Evolutionary conservation across 1,140 invertebrate genomes (phyloP).

Genomic region (Drosophila erecta): DNA sequence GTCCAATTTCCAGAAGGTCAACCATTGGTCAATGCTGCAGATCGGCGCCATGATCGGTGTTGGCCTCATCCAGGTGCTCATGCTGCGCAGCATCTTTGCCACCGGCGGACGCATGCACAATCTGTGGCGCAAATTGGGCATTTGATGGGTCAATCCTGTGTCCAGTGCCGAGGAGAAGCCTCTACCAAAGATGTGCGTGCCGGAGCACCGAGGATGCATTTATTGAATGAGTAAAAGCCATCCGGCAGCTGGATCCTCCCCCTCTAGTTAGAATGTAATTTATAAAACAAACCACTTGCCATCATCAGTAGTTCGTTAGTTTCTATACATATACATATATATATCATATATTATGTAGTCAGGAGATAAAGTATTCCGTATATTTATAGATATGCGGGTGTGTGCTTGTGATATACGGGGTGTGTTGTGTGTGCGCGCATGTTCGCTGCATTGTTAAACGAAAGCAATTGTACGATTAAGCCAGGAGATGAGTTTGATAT

Average conservation of each 20-base stretch:
- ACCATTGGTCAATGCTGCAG: conserved; percentile 90
- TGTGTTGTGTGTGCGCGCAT: conserved; percentile 3
- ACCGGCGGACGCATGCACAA: conserved; percentile 86
- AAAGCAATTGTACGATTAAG: conserved; percentile 44
- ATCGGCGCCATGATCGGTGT: conserved; percentile 90
- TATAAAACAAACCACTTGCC: conserved; percentile 21
- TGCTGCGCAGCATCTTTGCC: conserved; percentile 89
- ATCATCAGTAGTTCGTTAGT: conserved; percentile 37
- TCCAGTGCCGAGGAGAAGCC: neutral
- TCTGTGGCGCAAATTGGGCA: conserved; percentile 85
- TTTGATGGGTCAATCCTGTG: conserved; percentile 55
- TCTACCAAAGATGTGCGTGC: conserved; percentile 64
- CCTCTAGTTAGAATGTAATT: conserved; percentile 29
- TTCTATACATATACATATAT: neutral
- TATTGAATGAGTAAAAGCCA: neutral
- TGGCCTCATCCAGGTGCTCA: conserved; percentile 88
- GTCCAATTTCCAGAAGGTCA: conserved; percentile 90
- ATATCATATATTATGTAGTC: conserved; percentile 10
- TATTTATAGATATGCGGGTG: conserved; percentile 24
- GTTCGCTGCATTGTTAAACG: conserved; percentile 23
- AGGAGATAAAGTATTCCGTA: conserved; percentile 2
- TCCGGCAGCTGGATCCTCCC: conserved; percentile 8
- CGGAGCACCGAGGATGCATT: conserved; percentile 16
- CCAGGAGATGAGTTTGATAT: conserved; percentile 25
- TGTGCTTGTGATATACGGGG: conserved; percentile 10